phyloP scores from a whole-genome alignment of 1,140 invertebrate genomes.

The Probaryconus sp. region DNA sequence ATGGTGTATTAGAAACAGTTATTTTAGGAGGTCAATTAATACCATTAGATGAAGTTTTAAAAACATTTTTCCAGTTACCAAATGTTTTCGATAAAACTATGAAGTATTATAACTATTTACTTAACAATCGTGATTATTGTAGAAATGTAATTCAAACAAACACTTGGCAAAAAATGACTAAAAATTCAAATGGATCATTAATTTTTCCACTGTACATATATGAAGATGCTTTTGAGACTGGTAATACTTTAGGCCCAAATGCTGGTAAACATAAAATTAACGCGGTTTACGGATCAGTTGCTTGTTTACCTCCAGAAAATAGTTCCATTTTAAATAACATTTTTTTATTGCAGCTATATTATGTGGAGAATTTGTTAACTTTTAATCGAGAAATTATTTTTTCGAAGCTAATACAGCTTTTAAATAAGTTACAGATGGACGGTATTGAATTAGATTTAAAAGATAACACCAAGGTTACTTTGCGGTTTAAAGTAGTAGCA shows the following conservation, averaged over 20 bases:
- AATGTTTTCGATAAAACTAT: slow-evolving; percentile 13
- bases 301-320: slow-evolving; percentile 43
- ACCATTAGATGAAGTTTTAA: slow-evolving; percentile 11
- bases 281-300: slow-evolving; percentile 34
- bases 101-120: slow-evolving; percentile 8
- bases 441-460: slow-evolving; percentile 29
- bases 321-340: slow-evolving; percentile 39
- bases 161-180: slow-evolving; percentile 32
- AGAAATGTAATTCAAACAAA: slow-evolving; percentile 23
- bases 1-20: slow-evolving; percentile 17
- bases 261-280: slow-evolving; percentile 32
- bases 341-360: slow-evolving; percentile 49
- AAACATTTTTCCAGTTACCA: slow-evolving; percentile 21
- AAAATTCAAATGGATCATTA: slow-evolving; percentile 12
- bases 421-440: slow-evolving; percentile 10
- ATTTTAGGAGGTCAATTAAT: slow-evolving; percentile 16
- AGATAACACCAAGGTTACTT: not conserved
- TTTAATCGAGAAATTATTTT: not conserved
- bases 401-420: slow-evolving; percentile 3
- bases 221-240: slow-evolving; percentile 47
- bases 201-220: slow-evolving; percentile 45
- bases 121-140: not conserved
- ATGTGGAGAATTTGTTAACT: slow-evolving; percentile 29
- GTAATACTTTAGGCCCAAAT: slow-evolving; percentile 28
- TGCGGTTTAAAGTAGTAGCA: slow-evolving; percentile 32